phyloP scores from a whole-genome alignment of 2,113 vertebrate genomes.

The Pardalotus punctatus region DNA sequence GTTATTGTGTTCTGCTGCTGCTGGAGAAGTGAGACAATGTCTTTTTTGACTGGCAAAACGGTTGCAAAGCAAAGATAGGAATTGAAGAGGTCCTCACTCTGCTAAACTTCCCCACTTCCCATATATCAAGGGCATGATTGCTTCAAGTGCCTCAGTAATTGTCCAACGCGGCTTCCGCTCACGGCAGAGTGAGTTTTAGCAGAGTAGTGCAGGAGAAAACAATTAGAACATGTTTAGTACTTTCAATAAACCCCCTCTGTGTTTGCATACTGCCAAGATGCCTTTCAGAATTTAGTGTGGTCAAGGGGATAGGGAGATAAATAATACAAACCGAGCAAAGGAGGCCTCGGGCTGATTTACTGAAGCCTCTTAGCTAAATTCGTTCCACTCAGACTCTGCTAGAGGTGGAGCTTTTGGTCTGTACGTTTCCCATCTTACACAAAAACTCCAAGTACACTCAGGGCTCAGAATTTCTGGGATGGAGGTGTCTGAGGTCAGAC shows the following conservation, averaged over 20 bases:
- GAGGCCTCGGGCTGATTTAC: constrained; percentile 29
- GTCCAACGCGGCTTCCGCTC: background rate
- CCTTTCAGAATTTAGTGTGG: constrained; percentile 52
- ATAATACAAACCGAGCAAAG: constrained; percentile 16
- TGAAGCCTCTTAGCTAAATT: constrained; percentile 53
- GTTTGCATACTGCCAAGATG: constrained; percentile 44
- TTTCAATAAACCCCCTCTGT: constrained; percentile 32
- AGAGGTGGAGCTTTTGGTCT: constrained; percentile 31
- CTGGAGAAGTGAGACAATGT: background rate
- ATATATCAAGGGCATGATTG: background rate
- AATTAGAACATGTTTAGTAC: constrained; percentile 50
- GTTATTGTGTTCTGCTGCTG: background rate
- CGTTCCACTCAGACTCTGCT: constrained; percentile 34
- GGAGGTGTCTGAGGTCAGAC: background rate
- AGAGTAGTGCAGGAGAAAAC: constrained; percentile 31
- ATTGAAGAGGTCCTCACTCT: background rate
- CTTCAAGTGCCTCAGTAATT: constrained; percentile 7
- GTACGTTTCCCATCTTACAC: background rate
- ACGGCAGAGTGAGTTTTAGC: background rate
- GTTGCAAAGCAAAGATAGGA: background rate
- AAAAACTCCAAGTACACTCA: background rate
- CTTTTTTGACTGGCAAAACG: background rate
- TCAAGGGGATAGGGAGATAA: constrained; percentile 49
- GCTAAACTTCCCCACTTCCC: background rate
- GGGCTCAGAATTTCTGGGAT: background rate